phyloP scores from a whole-genome alignment of 2,888 invertebrate genomes.

The Hydraecia micacea region DNA sequence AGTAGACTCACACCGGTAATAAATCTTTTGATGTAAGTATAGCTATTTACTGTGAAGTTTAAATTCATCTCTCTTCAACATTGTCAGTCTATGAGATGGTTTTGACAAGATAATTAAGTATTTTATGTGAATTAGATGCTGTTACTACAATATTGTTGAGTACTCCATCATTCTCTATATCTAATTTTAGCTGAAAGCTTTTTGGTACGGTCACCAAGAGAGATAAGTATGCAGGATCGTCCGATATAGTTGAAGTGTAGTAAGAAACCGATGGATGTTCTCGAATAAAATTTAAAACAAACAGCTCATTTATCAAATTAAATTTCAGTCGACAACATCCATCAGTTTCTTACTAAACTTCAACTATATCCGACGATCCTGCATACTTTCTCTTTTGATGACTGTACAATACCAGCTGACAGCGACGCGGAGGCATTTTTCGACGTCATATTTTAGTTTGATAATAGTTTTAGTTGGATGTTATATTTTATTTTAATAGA shows the following conservation, averaged over 20 bases:
- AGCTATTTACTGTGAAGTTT: not conserved
- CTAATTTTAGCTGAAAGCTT: not conserved
- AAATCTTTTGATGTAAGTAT: conserved; percentile 12
- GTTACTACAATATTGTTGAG: not conserved
- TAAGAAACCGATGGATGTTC: too few relatives aligned
- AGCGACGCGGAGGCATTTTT: not conserved
- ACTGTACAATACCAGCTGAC: not conserved
- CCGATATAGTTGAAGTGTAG: too few relatives aligned
- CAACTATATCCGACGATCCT: too few relatives aligned
- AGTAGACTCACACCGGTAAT: conserved; percentile 9
- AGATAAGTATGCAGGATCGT: too few relatives aligned
- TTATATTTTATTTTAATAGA: not conserved
- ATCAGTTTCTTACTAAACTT: too few relatives aligned
- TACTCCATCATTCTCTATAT: not conserved
- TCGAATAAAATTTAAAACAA: too few relatives aligned
- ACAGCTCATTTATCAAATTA: too few relatives aligned
- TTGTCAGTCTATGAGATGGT: not conserved
- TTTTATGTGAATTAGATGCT: not conserved
- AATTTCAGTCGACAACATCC: too few relatives aligned
- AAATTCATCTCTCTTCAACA: not conserved
- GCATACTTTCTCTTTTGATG: too few relatives aligned
- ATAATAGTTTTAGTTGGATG: not conserved
- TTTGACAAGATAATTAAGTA: conserved; percentile 4
- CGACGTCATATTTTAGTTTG: not conserved
- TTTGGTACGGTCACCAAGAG: too few relatives aligned